Percentiles rank a stretch among this genome's conserved stretches.
phyloP scores from a whole-genome alignment of 2,888 invertebrate genomes.

The Folsomia manolachei region DNA sequence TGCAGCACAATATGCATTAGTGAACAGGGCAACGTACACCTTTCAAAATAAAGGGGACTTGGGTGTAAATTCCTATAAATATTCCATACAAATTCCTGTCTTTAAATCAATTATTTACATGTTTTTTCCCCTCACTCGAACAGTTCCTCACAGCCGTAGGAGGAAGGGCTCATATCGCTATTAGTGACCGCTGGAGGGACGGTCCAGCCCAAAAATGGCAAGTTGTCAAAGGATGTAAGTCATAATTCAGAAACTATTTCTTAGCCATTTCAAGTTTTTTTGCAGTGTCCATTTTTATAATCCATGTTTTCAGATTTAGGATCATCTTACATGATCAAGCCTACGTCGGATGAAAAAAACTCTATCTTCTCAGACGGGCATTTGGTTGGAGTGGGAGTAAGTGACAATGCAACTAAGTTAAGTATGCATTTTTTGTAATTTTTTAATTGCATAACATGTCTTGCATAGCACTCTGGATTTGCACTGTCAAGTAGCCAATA shows the following conservation, averaged over 20 bases:
- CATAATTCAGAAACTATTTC: not conserved
- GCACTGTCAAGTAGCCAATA: conserved; percentile 24
- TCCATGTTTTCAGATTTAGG: conserved; percentile 15
- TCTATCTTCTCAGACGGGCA: not conserved
- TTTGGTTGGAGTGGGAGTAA: conserved; percentile 17
- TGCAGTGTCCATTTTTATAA: not conserved
- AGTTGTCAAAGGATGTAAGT: conserved; percentile 32
- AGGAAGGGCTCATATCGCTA: not conserved
- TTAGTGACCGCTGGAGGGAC: conserved; percentile 24
- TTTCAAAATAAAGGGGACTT: conserved; percentile 15
- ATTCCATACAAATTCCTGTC: not conserved
- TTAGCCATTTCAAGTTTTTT: not conserved
- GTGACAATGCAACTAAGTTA: not conserved
- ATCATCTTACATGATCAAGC: conserved; percentile 26
- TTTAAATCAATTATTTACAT: not conserved
- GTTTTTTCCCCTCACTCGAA: not conserved
- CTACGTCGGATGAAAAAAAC: conserved; percentile 24
- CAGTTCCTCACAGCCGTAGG: conserved; percentile 23
- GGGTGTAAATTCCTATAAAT: not conserved
- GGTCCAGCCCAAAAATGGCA: conserved; percentile 24
- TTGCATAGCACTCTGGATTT: conserved; percentile 6
- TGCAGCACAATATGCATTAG: not conserved
- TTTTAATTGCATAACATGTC: not conserved
- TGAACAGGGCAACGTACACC: conserved; percentile 10
- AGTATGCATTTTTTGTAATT: too few species aligned